phyloP scores from a whole-genome alignment of 2,888 invertebrate species.

The Phortica magna region DNA sequence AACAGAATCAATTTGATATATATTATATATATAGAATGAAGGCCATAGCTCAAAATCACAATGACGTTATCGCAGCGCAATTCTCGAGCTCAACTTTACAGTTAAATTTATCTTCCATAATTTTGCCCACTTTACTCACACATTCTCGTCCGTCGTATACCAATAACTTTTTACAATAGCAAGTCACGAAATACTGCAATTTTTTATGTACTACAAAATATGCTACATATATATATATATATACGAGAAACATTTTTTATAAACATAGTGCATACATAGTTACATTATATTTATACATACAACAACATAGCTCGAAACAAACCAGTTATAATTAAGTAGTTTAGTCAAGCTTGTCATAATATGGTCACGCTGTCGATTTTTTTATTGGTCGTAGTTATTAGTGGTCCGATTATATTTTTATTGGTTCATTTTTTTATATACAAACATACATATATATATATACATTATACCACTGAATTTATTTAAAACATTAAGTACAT shows the following conservation, averaged over 20 bases:
- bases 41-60: too few relatives aligned
- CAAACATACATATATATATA: constrained; percentile 2
- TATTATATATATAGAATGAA: background rate
- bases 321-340: constrained; percentile 23
- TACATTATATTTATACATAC: constrained; percentile 7
- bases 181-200: background rate
- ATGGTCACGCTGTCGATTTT: constrained; percentile 8
- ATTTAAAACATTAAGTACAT: too few relatives aligned
- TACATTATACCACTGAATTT: background rate
- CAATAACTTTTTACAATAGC: background rate
- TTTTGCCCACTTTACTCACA: too few relatives aligned
- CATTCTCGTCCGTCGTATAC: too few relatives aligned
- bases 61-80: too few relatives aligned
- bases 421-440: background rate
- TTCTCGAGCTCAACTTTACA: too few relatives aligned
- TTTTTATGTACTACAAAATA: background rate
- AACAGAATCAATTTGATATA: background rate
- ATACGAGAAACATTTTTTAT: background rate
- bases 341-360: constrained; percentile 25
- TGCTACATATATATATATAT: constrained; percentile 8
- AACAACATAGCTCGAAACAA: background rate
- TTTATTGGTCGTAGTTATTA: constrained; percentile 20
- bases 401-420: background rate
- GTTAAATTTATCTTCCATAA: too few relatives aligned
- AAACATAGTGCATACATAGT: constrained; percentile 9